Percentiles rank a stretch among this genome's conserved stretches.
Conservation (phyloP, 2,888 invertebrate genomes). For the Drosophila birchii region DNA sequence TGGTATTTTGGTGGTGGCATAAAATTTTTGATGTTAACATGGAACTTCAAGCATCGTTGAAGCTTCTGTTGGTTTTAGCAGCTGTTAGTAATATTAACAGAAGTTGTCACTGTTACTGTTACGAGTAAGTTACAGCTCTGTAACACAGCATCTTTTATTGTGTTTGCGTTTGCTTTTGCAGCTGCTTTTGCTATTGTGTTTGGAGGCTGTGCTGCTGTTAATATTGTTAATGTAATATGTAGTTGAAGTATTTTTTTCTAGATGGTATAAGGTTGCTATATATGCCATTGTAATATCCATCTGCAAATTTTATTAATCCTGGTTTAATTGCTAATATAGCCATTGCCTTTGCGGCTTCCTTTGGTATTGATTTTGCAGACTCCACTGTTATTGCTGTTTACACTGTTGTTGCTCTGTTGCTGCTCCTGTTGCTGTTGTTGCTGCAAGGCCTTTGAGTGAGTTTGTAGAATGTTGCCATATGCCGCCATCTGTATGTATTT, state of each 20-base stretch:
- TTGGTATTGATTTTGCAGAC: neutral
- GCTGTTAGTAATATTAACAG: neutral
- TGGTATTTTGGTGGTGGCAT: slow-evolving; percentile 56
- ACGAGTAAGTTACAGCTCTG: neutral
- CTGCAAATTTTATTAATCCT: neutral
- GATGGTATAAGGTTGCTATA: neutral
- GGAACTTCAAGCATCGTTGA: slow-evolving; percentile 60
- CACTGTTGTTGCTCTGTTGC: slow-evolving; percentile 26
- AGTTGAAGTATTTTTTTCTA: neutral
- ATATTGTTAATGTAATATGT: neutral
- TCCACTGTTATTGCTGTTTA: slow-evolving; percentile 21
- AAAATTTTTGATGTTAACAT: slow-evolving; percentile 67
- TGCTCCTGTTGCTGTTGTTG: slow-evolving; percentile 18
- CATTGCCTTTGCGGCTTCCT: neutral
- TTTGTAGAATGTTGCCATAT: slow-evolving; percentile 77
- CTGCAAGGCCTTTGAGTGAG: slow-evolving; percentile 61
- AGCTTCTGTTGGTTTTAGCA: neutral
- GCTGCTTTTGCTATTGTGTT: neutral
- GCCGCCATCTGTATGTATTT: slow-evolving; percentile 69
- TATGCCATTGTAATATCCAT: neutral
- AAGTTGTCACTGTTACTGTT: neutral
- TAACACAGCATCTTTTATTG: neutral
- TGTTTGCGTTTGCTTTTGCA: neutral
- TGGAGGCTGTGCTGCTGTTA: slow-evolving; percentile 21
- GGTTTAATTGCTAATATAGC: neutral